A percentile compares a stretch with the other conserved stretches of the same genome.
These are phyloP conservation scores for Uromys caudimaculatus DNA, from an alignment of 2,797 vertebrate genomes.

Conservation along the genomic window DNA sequence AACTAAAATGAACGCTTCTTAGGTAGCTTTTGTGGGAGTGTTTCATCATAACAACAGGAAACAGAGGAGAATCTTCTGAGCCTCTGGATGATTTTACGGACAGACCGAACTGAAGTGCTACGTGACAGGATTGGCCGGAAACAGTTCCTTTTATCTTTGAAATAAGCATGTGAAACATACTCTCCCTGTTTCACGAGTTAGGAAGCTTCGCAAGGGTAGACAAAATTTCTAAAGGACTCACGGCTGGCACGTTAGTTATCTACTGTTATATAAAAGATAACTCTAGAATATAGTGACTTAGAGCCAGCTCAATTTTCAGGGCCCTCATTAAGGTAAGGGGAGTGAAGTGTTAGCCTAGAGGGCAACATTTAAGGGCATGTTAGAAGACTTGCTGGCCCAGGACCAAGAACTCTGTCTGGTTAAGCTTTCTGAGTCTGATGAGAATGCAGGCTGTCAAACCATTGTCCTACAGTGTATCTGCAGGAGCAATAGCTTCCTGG, in stretches of 20 bases:
- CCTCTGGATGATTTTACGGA: conserved; percentile 4
- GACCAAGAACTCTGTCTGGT: background rate
- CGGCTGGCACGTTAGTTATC: background rate
- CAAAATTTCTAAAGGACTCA: conserved; percentile 2
- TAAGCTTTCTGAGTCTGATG: background rate
- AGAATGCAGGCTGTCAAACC: background rate
- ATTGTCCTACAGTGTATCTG: background rate
- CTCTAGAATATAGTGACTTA: conserved; percentile 29
- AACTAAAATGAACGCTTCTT: background rate
- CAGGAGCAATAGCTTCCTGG: background rate
- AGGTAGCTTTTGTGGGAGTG: background rate
- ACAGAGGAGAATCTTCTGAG: background rate
- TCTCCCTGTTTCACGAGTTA: background rate
- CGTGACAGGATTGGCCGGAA: background rate
- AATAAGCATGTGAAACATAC: conserved; percentile 14
- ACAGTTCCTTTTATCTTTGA: conserved; percentile 47
- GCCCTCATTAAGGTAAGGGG: background rate
- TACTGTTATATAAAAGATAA: background rate
- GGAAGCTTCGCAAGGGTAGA: conserved; percentile 30
- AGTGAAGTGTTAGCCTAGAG: background rate
- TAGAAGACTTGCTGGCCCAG: background rate
- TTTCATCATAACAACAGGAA: background rate
- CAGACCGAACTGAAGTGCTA: background rate
- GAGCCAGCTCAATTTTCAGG: conserved; percentile 35
- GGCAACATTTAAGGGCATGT: background rate